Percentiles rank a stretch among this genome's conserved stretches.
Conservation (phyloP, 2,888 invertebrate species). For the Hypomecis atomaria region DNA sequence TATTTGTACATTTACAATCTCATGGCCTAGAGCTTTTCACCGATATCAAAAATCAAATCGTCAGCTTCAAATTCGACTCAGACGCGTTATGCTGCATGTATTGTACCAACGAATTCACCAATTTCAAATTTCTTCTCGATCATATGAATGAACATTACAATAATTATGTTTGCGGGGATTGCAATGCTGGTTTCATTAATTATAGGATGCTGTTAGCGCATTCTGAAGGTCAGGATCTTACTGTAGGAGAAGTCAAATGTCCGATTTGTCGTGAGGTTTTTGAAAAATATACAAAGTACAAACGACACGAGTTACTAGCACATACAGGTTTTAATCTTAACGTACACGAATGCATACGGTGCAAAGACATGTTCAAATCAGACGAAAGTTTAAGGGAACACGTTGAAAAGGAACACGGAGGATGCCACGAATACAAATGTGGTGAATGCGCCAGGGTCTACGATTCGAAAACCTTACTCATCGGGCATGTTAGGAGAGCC, state of each 20-base stretch:
- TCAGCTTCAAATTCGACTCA: slow-evolving; percentile 68
- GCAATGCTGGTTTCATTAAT: slow-evolving; percentile 48
- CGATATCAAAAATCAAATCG: slow-evolving; percentile 60
- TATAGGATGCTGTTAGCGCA: slow-evolving; percentile 51
- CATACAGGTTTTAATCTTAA: slow-evolving; percentile 23
- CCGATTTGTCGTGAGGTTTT: slow-evolving; percentile 31
- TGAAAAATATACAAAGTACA: slow-evolving; percentile 18
- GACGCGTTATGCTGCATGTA: slow-evolving; percentile 58
- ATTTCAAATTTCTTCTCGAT: slow-evolving; percentile 64
- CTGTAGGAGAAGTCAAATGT: slow-evolving; percentile 50
- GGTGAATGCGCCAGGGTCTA: slow-evolving; percentile 65
- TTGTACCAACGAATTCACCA: slow-evolving; percentile 54
- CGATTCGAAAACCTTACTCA: slow-evolving; percentile 54
- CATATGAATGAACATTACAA: slow-evolving; percentile 70
- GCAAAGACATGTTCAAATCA: slow-evolving; percentile 58
- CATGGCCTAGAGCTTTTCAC: slow-evolving; percentile 50
- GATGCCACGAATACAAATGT: slow-evolving; percentile 55
- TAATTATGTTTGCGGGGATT: slow-evolving; percentile 61
- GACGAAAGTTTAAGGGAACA: slow-evolving; percentile 53
- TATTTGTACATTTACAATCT: slow-evolving; percentile 42
- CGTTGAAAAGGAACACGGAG: slow-evolving; percentile 61
- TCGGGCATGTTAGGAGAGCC: slow-evolving; percentile 63
- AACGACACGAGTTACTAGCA: slow-evolving; percentile 21
- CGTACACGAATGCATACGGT: slow-evolving; percentile 57
- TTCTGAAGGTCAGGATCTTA: slow-evolving; percentile 50